Evolutionary conservation across 1,140 invertebrate species (phyloP).

Genomic region (Trissolcus basalis): DNA sequence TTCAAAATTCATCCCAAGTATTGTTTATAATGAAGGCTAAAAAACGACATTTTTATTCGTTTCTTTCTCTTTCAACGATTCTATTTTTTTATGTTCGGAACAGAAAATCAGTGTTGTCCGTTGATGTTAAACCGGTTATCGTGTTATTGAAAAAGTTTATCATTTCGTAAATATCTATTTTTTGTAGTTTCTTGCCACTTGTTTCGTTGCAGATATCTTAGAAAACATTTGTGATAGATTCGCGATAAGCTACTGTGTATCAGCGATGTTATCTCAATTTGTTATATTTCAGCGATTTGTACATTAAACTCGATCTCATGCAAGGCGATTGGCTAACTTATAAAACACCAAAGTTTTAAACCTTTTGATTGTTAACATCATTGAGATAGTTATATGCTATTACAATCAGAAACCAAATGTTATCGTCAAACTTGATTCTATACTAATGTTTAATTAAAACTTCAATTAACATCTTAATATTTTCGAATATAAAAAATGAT

Average conservation of each 20-base stretch:
- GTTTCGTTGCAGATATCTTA: constrained; percentile 3
- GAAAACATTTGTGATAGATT: constrained; percentile 6
- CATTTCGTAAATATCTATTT: constrained; percentile 4
- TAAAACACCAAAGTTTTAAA: neutral
- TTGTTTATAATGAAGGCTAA: too few relatives aligned
- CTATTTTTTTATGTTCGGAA: neutral
- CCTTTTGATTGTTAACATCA: too few relatives aligned
- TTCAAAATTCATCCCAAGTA: too few relatives aligned
- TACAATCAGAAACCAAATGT: too few relatives aligned
- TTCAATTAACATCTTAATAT: too few relatives aligned
- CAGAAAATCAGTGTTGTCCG: neutral
- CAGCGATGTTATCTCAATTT: neutral
- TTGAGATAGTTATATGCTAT: too few relatives aligned
- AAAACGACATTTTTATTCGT: neutral
- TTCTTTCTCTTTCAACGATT: neutral
- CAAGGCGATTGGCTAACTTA: constrained; percentile 3
- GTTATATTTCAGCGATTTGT: constrained; percentile 13
- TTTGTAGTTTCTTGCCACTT: constrained; percentile 7
- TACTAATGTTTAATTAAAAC: too few relatives aligned
- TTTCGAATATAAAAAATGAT: too few relatives aligned
- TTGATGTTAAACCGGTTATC: neutral
- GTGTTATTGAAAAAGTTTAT: constrained; percentile 11
- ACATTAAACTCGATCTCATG: constrained; percentile 4
- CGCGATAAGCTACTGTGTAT: constrained; percentile 11
- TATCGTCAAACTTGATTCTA: too few relatives aligned